phyloP scores from a whole-genome alignment of 2,113 vertebrate species.

The Chloropsis cyanopogon region DNA sequence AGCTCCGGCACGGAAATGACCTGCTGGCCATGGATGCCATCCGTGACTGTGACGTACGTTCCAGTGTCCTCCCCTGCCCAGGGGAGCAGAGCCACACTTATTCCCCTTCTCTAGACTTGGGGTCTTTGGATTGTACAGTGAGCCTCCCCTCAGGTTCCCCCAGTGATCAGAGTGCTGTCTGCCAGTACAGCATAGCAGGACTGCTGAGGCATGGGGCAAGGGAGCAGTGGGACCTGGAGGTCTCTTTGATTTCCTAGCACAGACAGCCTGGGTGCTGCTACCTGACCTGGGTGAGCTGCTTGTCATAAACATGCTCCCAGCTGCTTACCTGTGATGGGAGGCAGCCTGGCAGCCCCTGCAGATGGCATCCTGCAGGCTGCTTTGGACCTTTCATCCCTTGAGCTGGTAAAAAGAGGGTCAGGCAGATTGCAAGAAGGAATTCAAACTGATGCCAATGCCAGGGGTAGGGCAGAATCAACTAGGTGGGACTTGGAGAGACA shows the following conservation, averaged over 20 bases:
- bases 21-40: slow-evolving; percentile 97
- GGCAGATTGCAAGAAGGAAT: not conserved
- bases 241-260: not conserved
- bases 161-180: not conserved
- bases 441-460: not conserved
- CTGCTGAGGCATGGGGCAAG: not conserved
- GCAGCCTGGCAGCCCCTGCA: not conserved
- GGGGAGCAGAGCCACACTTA: not conserved
- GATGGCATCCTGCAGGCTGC: not conserved
- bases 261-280: not conserved
- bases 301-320: not conserved
- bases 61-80: not conserved
- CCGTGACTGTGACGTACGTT: slow-evolving; percentile 89
- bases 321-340: not conserved
- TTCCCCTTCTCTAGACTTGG: not conserved
- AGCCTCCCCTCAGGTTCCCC: not conserved
- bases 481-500: not conserved
- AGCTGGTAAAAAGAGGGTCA: not conserved
- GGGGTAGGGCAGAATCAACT: not conserved
- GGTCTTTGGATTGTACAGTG: not conserved
- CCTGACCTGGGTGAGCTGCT: not conserved
- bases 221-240: not conserved
- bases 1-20: slow-evolving; percentile 94
- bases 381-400: not conserved
- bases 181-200: not conserved